phyloP scores from a whole-genome alignment of 2,113 vertebrate species.

The Elgaria multicarinata region DNA sequence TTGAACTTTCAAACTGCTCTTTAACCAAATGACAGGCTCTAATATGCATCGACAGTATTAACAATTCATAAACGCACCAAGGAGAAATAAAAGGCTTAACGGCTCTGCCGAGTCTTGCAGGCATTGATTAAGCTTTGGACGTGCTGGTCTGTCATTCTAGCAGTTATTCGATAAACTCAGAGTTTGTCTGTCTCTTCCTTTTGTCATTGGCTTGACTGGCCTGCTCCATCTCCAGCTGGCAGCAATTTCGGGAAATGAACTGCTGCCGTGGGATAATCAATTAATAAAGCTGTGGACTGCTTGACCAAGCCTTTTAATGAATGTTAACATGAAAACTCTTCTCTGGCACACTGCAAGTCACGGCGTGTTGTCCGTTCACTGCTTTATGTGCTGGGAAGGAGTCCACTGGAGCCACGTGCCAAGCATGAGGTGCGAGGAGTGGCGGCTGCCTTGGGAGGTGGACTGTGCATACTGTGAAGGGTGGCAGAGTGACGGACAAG shows the following conservation, averaged over 20 bases:
- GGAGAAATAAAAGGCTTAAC: slow-evolving; percentile 51
- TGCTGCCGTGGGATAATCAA: slow-evolving; percentile 62
- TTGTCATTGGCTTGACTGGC: slow-evolving; percentile 52
- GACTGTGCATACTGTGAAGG: not conserved
- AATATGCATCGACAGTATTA: slow-evolving; percentile 64
- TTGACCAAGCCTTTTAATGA: slow-evolving; percentile 61
- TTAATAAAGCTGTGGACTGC: slow-evolving; percentile 70
- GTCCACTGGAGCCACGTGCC: not conserved
- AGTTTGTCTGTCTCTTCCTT: slow-evolving; percentile 62
- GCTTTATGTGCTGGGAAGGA: not conserved
- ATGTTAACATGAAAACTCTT: slow-evolving; percentile 53
- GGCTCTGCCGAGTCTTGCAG: slow-evolving; percentile 41
- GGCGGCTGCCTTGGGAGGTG: too few relatives aligned
- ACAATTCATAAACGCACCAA: slow-evolving; percentile 65
- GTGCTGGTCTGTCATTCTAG: slow-evolving; percentile 43
- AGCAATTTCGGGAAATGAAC: slow-evolving; percentile 62
- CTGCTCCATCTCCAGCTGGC: slow-evolving; percentile 43
- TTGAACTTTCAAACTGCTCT: slow-evolving; percentile 51
- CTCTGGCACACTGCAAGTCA: slow-evolving; percentile 38
- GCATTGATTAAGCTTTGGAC: slow-evolving; percentile 65
- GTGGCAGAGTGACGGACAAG: not conserved
- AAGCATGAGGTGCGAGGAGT: not conserved
- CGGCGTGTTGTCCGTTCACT: not conserved
- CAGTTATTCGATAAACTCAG: slow-evolving; percentile 49
- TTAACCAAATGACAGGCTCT: slow-evolving; percentile 54